Base-by-base conservation (phyloP, 2,797 vertebrate genomes). In the Acrossocheilus fasciatus region DNA sequence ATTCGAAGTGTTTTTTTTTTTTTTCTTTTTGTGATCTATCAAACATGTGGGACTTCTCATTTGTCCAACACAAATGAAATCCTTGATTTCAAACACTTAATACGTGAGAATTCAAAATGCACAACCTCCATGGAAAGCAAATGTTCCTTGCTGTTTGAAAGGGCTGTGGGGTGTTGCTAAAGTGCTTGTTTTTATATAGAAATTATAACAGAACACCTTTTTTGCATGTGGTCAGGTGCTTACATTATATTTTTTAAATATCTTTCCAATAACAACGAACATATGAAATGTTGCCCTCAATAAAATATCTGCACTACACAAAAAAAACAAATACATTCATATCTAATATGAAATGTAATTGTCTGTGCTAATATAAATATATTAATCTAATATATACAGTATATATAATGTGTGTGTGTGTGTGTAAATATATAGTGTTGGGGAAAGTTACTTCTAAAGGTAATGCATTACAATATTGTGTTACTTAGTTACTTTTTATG, bases 71-170 rank as follows among this genome's bases (percentile, higher is more conserved):
- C 78, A 85, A 82, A 86, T 75, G 36, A 83, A 88, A 74, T 81
- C 81, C 81, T 89, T 84, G 76, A 83, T 81, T 84, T 81, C 84
- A 74, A 86, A 81, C 50, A 57, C 75, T 83, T 68, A 47, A 45
- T 34, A 73, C 3, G 77, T 73, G 62, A 78, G 69, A 79, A 41
- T 88, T 82, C 26, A 68, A 72, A 86, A 81, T 47, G 77, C 64
- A 78, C 83, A 85, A 84, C 83, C 83, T 78, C 74, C 59, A 45
- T 17, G 23, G 43, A 62, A 80, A 72, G 50, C 50, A 85, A 72
- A 85, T 39, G 50, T 85, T 72, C 66, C 20, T 30, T 50, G 62
- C 79, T 1, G 17, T 81, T 12, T 66, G 62, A 47, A 50, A 81
- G 43, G 18, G 18, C 79, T 50, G 30, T 20, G 34, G 10, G 10